Base-by-base conservation (phyloP, 2,113 vertebrate genomes). In the Carassius gibelio region DNA sequence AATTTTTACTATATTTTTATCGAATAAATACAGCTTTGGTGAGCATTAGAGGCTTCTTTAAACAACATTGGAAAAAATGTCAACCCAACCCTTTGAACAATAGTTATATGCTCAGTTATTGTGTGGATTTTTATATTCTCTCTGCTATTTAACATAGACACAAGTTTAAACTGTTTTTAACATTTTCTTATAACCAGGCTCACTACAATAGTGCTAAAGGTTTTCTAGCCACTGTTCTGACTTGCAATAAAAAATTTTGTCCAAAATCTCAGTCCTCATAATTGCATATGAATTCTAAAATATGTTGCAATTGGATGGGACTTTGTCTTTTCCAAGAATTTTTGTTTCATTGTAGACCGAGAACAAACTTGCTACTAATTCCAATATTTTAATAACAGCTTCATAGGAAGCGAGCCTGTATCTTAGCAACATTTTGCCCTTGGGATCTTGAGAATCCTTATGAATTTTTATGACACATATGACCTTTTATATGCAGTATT, bases 361-460 rank as follows among this genome's bases (percentile, higher is more conserved):
- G 68, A 71, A 71, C 36, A n/a, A 42, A 38, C 68, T 11, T 38
- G 36, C 74, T 17, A 30, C 14, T 55, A 17, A 55, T 30, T 55
- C 7, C 1, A 17, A 3, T 52, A 76, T 26, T 66, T 0, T 69
- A 34, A 69, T 34, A 36, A 76, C 7, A 50, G 13, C 45, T 52
- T 75, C 48, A 30, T n/a, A 52, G 48, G 48, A 34, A 10, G 15
- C 30, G 48, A 76, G 6, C 45, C 23, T 76, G 48, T 76, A 34
- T 76, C 74, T 76, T 76, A 55, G 48, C 23, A 52, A 55, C 74
- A 76, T 6, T 4, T 55, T 42, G 19, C 19, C 69, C 69, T 72
- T 72, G 69, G 69, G 36, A 45, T 36, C 66, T 19, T n/a, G 19
- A n/a, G 69, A 38, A 9, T 42, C 69, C 69, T 72, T 72, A 9